Base-by-base conservation (phyloP, 2,113 vertebrate species). In the Leucoraja erinaceus region DNA sequence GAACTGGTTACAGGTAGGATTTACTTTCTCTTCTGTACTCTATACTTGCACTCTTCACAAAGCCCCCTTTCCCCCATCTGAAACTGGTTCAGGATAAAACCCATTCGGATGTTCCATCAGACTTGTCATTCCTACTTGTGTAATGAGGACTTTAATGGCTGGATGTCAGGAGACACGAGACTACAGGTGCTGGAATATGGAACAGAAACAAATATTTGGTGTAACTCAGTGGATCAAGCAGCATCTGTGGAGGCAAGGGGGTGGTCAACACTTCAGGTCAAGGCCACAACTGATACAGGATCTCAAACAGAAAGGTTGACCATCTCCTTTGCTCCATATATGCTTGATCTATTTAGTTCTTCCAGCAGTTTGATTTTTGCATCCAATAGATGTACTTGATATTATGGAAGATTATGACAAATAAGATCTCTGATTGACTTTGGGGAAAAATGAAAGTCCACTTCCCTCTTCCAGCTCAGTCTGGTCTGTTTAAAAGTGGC, bases 1-100 rank as follows among this genome's bases (percentile, higher is more conserved):
- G 99, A 99, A 95, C 96, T 99, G 94, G 98, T 99, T 94, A 99
- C 99, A 98, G 99, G 99, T 99, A 95, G 94, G 96, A 75, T n/a
- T 66, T 61, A 33, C 59, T 93, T 16, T 14, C 72, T 63, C 47
- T 91, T 93, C 33, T 74, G 18, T 12, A 74, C 20, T 72, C 22
- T 25, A 47, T 14, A 54, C 20, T 9, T 47, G 88, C 3, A 4
- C 20, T 86, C 28, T 61, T 86, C 28, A 25, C 11, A 10, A 83
- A 56, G 79, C 25, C 3, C 28, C 56, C 12, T 22, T 31, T 16
- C 83, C 83, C 2, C 14, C n/a, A 16, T 66, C 61, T 88, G 83
- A 88, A 66, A 61, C 63, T 88, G 5, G n/a, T 63, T 63, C 83
- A 86, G n/a, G 59, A 8, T 11, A 63, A 88, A 88, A 63, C 28